Evolutionary conservation across 2,797 vertebrate species (phyloP), one percentile per base, ranked within the genome.

Genomic region (Smutsia gigantea): DNA sequence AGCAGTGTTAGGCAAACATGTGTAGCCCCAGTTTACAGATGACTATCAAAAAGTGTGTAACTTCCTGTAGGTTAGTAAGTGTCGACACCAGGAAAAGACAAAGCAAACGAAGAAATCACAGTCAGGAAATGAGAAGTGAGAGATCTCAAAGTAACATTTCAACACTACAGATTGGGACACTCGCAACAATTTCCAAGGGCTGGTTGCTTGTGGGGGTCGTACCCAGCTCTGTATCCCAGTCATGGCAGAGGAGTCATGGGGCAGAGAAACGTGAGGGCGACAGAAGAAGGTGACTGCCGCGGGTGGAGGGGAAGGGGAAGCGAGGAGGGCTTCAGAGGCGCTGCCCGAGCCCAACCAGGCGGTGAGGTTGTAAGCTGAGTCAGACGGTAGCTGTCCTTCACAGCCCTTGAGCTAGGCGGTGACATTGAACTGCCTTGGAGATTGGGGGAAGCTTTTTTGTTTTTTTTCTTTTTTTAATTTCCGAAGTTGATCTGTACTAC

Each of bases 381-480:
- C 34, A 21, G 18, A 92, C 74, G 63, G 68, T 42, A 4, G 14
- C 34, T 87, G 15, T 88, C 15, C 69, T 90, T 84, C 64, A 87
- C 39, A 89, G n/a, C 88, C 88, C 53, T 42, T 84, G 79, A 69
- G 90, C 78, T 96, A 97, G 96, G 79, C 95, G 93, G 94, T 69
- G 25, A 95, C 86, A 34, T 95, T 97, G 89, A 64, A 93, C 75
- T 84, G 71, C 39, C 89, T 87, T 93, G 93, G 31, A 57, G 25
- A 93, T 64, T 91, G 72, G 55, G n/a, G 37, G 12, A 72, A 39
- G 5, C 7, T 29, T 92, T 72, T 49, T 63, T 3, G n/a, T 63
- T 63, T 34, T 12, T 18, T 6, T 31, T 10, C 8, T 34, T 46
- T 53, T 75, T 21, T 37, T 14, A 84, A 77, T 85, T 57, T 92